Base-by-base conservation (phyloP, 2,797 vertebrate species). In the Perodicticus potto region DNA sequence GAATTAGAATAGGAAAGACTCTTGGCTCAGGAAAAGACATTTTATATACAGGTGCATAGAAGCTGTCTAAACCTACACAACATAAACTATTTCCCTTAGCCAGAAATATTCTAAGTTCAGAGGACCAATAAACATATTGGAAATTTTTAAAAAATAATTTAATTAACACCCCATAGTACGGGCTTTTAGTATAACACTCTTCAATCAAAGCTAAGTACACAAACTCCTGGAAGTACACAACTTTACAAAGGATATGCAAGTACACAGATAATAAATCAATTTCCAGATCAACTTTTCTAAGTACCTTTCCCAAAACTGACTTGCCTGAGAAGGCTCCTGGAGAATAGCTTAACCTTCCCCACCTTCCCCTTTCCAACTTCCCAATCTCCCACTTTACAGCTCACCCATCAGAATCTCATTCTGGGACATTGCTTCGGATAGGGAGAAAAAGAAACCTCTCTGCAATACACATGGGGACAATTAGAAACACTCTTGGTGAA, bases 41-140 rank as follows among this genome's bases (percentile, higher is more conserved):
- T 25, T 86, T 83, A 91, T 45, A 82, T 89, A 49, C 57, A 92
- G 67, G 86, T 65, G 34, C 17, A 65, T 55, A 8, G 43, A 85
- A 87, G n/a, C 55, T 89, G 81, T 57, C 70, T 86, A 83, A 70
- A 96, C 23, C 63, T 78, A 72, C 49, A 86, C 55, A 92, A 59
- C 49, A 89, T 76, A 70, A 88, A 95, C 83, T 45, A 86, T 69
- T 88, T 90, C 77, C 65, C 57, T 65, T 55, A 59, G 53, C 45
- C 72, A 97, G 37, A 37, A 76, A 5, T 72, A 22, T 53, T 91
- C 23, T 86, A 78, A 86, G 45, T 78, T 86, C 86, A 94, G 93
- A 96, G 49, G 53, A 69, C 2, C 17, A 2, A 6, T 5, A 20
- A 3, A 37, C 1, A 19, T 12, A 25, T 4, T 0, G 93, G 8